Conservation (phyloP, 2,888 invertebrate species). For the Matsumyia berberina region DNA sequence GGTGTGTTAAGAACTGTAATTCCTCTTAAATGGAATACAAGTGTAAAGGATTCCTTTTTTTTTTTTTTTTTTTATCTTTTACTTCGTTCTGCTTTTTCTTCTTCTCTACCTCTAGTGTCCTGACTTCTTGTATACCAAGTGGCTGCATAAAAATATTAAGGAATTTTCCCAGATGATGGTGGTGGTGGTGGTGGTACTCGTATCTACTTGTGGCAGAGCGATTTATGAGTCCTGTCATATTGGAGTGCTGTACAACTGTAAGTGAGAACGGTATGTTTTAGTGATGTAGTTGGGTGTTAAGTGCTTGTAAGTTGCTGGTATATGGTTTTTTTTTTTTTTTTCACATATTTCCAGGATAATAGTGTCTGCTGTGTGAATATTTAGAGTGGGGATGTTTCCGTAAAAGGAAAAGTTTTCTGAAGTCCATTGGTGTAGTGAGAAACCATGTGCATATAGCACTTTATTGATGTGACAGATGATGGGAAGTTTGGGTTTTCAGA, state of each 20-base stretch:
- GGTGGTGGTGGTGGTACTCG: slow-evolving; percentile 55
- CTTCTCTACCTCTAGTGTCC: slow-evolving; percentile 31
- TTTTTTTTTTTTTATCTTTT: slow-evolving; percentile 17
- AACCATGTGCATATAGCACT: too few relatives aligned
- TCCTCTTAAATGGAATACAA: slow-evolving; percentile 69
- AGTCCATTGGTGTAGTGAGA: too few relatives aligned
- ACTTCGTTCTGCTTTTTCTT: slow-evolving; percentile 13
- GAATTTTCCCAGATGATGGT: slow-evolving; percentile 61
- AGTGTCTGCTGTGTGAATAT: slow-evolving; percentile 23
- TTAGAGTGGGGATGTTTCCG: slow-evolving; percentile 3
- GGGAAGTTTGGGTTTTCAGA: too few relatives aligned
- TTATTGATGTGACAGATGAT: too few relatives aligned
- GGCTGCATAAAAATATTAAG: slow-evolving; percentile 69
- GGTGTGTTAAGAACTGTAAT: slow-evolving; percentile 69
- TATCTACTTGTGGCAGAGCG: slow-evolving; percentile 58
- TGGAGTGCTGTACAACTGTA: slow-evolving; percentile 48
- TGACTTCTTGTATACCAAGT: slow-evolving; percentile 58
- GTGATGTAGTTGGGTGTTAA: slow-evolving; percentile 66
- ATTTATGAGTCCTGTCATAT: slow-evolving; percentile 74
- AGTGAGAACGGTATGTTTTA: slow-evolving; percentile 45
- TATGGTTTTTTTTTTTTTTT: slow-evolving; percentile 22
- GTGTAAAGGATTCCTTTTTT: slow-evolving; percentile 51
- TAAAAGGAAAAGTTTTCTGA: not conserved
- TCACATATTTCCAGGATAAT: not conserved
- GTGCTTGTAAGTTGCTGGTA: slow-evolving; percentile 66